A percentile compares a stretch with the other conserved stretches of the same genome.
phyloP scores from a whole-genome alignment of 30 jellyfish, hydroid and myxozoan genomes.

The Aurelia sp. region DNA sequence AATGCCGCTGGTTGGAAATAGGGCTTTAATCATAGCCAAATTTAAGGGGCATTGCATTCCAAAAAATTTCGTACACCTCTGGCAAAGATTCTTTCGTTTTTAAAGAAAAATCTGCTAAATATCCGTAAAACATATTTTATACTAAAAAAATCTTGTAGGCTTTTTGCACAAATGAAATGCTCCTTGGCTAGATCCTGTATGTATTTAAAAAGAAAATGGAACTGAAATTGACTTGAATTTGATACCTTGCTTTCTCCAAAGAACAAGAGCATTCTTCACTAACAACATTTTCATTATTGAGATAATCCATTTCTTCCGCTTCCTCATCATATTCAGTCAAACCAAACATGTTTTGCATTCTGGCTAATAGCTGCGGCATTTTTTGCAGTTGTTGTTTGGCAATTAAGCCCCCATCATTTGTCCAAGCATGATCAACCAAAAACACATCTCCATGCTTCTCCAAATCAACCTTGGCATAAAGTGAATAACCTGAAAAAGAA shows the following conservation, averaged over 20 bases:
- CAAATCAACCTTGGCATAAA: slow-evolving; percentile 60
- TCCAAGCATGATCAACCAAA: slow-evolving; percentile 93
- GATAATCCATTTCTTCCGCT: background rate
- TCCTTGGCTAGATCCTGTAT: too few species aligned
- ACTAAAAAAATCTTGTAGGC: too few species aligned
- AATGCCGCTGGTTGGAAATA: too few species aligned
- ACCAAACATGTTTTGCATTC: slow-evolving; percentile 75
- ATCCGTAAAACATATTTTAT: too few species aligned
- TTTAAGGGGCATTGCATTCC: too few species aligned
- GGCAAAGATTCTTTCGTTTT: too few species aligned
- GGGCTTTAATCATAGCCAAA: too few species aligned
- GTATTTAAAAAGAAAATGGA: too few species aligned
- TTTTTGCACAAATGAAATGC: too few species aligned
- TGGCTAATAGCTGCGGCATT: slow-evolving; percentile 64
- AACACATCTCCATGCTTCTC: slow-evolving; percentile 66
- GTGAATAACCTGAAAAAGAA: background rate
- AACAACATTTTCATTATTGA: slow-evolving; percentile 27
- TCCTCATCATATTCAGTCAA: slow-evolving; percentile 26
- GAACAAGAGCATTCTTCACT: slow-evolving; percentile 41
- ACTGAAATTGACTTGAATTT: too few species aligned
- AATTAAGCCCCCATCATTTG: slow-evolving; percentile 71
- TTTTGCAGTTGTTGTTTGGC: slow-evolving; percentile 77
- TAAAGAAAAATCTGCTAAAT: too few species aligned
- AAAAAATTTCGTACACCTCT: too few species aligned
- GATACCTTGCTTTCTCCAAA: slow-evolving; percentile 52